A percentile compares a stretch with the other conserved stretches of the same genome.
phyloP scores from a whole-genome alignment of 2,113 vertebrate species.

The Haemorhous mexicanus region DNA sequence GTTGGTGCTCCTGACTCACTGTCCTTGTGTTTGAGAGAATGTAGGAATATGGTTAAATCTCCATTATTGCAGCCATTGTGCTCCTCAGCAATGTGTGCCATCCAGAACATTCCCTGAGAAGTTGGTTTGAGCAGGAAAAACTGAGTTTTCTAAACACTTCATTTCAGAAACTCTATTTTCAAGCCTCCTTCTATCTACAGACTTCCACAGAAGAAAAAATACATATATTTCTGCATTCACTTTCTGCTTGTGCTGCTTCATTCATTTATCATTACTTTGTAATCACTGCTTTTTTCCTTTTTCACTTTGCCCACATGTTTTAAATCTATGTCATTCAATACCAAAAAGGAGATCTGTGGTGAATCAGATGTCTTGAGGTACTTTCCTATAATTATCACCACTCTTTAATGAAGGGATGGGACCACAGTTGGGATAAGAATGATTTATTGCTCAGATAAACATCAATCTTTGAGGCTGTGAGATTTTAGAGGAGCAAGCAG shows the following conservation, averaged over 20 bases:
- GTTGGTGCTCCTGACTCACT: not conserved
- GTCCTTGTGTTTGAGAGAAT: not conserved
- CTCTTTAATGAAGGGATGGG: not conserved
- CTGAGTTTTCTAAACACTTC: not conserved
- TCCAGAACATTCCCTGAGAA: not conserved
- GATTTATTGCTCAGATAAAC: not conserved
- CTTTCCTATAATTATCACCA: not conserved
- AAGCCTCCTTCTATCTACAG: not conserved
- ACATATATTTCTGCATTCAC: not conserved
- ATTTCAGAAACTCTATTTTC: not conserved
- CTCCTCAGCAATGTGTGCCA: not conserved
- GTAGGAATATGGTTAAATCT: not conserved
- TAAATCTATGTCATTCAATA: not conserved
- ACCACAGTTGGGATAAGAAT: not conserved
- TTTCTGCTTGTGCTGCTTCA: not conserved
- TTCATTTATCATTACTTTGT: not conserved
- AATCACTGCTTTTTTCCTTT: not conserved
- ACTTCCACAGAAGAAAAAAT: not conserved
- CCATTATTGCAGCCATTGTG: rapidly evolving
- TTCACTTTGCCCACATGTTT: not conserved
- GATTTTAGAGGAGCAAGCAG: not conserved
- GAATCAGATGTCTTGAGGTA: not conserved
- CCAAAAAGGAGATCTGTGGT: not conserved
- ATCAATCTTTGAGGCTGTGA: not conserved
- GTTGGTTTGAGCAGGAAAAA: not conserved